Percentiles rank a stretch among this genome's conserved stretches.
phyloP scores from a whole-genome alignment of 2,113 vertebrate species.

The Pelobates fuscus region DNA sequence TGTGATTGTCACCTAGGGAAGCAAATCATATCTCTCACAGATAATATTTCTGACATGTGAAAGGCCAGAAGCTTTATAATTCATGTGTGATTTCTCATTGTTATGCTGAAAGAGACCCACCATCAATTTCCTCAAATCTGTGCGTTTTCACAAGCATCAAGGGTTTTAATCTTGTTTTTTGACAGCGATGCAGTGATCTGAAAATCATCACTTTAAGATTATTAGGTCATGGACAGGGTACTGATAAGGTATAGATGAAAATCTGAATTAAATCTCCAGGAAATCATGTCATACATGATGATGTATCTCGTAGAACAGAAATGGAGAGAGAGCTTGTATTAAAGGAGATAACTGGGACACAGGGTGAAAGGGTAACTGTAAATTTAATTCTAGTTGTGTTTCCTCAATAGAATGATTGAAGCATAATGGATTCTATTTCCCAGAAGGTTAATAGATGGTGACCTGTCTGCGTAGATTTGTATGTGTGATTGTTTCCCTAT shows the following conservation, averaged over 20 bases:
- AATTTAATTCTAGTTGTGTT: constrained; percentile 35
- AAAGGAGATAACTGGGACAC: constrained; percentile 15
- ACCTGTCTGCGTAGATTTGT: constrained; percentile 42
- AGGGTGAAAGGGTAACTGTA: constrained; percentile 36
- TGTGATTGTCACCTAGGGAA: background rate
- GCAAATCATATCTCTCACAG: background rate
- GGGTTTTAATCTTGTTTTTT: constrained; percentile 14
- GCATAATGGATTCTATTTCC: constrained; percentile 44
- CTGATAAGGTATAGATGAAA: constrained; percentile 16
- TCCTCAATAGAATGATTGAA: constrained; percentile 38
- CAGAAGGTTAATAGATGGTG: constrained; percentile 37
- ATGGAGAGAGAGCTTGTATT: constrained; percentile 12
- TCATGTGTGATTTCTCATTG: constrained; percentile 30
- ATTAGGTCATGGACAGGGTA: constrained; percentile 11
- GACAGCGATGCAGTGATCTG: constrained; percentile 10
- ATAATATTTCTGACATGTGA: constrained; percentile 10
- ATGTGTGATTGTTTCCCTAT: constrained; percentile 44
- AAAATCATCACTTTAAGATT: constrained; percentile 6
- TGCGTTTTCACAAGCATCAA: constrained; percentile 9
- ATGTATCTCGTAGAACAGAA: constrained; percentile 12
- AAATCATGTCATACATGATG: constrained; percentile 8
- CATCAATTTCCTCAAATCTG: constrained; percentile 22
- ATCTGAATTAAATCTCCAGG: constrained; percentile 22
- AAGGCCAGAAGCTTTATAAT: constrained; percentile 6
- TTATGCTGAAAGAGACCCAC: constrained; percentile 16